Conservation (phyloP, 2,113 vertebrate genomes). For the Syngnathoides biaculeatus region DNA sequence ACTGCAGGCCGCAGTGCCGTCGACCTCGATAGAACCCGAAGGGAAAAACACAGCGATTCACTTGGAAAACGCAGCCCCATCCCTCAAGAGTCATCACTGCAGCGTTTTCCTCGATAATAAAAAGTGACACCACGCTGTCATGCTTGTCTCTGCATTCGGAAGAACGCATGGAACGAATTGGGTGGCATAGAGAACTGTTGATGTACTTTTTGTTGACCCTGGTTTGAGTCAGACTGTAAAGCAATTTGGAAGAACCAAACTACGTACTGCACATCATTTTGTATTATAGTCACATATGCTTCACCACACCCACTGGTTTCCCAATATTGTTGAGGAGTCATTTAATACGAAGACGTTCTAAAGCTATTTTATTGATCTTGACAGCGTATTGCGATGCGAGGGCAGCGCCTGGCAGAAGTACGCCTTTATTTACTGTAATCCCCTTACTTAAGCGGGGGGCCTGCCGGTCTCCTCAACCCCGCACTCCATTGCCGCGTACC, state of each 20-base stretch:
- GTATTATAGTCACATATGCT: conserved; percentile 17
- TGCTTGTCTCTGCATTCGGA: conserved; percentile 54
- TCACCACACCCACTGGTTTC: not conserved
- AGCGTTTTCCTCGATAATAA: conserved; percentile 51
- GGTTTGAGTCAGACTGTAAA: conserved; percentile 12
- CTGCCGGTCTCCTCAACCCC: conserved; percentile 17
- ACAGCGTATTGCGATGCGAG: conserved; percentile 2
- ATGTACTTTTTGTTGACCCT: conserved; percentile 23
- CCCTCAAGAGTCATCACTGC: conserved; percentile 58
- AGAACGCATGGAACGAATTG: conserved; percentile 20
- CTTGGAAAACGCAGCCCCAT: conserved; percentile 45
- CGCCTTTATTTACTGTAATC: conserved; percentile 61
- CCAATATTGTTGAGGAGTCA: conserved; percentile 4
- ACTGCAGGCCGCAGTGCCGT: conserved; percentile 27
- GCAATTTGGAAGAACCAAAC: conserved; percentile 27
- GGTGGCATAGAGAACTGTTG: conserved; percentile 22
- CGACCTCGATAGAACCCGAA: conserved; percentile 28
- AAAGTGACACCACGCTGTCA: conserved; percentile 60
- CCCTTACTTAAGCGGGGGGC: conserved; percentile 48
- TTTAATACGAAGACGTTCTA: conserved; percentile 5
- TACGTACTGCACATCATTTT: conserved; percentile 10
- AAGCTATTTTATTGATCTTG: conserved; percentile 27
- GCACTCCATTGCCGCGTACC: conserved; percentile 23
- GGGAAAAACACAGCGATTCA: conserved; percentile 55
- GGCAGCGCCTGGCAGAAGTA: conserved; percentile 7